These are phyloP conservation scores for Prolemur simus DNA, from an alignment of 2,113 vertebrate species.

Conservation along the genomic window DNA sequence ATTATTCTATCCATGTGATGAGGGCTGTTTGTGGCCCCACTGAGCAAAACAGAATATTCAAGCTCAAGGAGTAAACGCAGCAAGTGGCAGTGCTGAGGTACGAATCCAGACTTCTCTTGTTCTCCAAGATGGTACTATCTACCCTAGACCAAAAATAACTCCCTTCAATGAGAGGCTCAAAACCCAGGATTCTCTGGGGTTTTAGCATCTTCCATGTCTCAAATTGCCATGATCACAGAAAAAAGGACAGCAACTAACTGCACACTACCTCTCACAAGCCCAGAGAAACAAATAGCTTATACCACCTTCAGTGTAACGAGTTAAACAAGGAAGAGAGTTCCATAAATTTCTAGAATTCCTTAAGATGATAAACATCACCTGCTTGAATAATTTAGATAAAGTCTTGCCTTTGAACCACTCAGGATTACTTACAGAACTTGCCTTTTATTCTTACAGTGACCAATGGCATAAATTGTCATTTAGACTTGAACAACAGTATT, in stretches of 20 bases:
- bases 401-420: neutral
- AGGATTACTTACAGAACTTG: neutral
- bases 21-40: neutral
- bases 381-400: constrained; percentile 28
- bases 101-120: neutral
- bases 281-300: neutral
- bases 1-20: neutral
- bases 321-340: neutral
- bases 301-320: neutral
- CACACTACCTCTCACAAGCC: neutral
- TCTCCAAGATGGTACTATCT: neutral
- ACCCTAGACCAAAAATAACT: neutral
- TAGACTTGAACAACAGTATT: neutral
- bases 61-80: neutral
- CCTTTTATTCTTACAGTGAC: neutral
- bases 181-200: neutral
- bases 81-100: neutral
- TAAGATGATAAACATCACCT: neutral
- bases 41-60: neutral
- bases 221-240: neutral
- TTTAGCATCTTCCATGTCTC: neutral
- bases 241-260: neutral
- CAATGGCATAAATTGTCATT: neutral
- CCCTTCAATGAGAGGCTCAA: neutral
- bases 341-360: neutral